Percentiles rank a stretch among this genome's conserved stretches.
Conservation (phyloP, 2,797 vertebrate genomes). For the Cynopterus sphinx region DNA sequence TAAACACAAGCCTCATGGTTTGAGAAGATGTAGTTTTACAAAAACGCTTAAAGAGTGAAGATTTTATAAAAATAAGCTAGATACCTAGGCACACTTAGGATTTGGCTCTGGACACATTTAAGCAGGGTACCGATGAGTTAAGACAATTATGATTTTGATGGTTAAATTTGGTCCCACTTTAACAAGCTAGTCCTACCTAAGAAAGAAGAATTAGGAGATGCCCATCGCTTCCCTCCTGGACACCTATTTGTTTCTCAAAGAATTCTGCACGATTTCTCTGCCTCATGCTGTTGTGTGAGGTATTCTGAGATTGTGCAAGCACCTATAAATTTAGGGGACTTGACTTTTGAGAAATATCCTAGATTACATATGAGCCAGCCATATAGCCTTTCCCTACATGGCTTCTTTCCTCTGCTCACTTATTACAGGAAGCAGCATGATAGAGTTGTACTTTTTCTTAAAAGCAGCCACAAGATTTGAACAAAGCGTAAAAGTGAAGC, state of each 20-base stretch:
- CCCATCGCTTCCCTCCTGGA: not conserved
- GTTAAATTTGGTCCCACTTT: not conserved
- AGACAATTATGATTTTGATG: not conserved
- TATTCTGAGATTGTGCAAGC: not conserved
- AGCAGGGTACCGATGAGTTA: not conserved
- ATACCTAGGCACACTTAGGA: not conserved
- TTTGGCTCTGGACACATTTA: not conserved
- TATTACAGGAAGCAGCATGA: not conserved
- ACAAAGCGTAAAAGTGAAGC: not conserved
- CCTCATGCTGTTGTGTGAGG: accelerated
- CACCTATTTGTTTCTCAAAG: not conserved
- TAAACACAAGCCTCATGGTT: constrained; percentile 33
- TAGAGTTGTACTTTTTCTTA: not conserved
- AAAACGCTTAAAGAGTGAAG: not conserved
- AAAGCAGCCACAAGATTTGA: not conserved
- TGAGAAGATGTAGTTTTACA: not conserved
- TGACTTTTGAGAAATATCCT: not conserved
- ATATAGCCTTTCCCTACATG: not conserved
- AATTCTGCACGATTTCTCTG: not conserved
- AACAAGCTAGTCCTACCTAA: not conserved
- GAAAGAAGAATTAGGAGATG: not conserved
- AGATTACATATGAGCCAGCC: not conserved
- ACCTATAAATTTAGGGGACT: not conserved
- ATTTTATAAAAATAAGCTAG: not conserved
- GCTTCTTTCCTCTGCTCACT: not conserved